Percentiles rank a stretch among this genome's conserved stretches.
Conservation (phyloP, 2,797 vertebrate species). For the Rallus crepitans region DNA sequence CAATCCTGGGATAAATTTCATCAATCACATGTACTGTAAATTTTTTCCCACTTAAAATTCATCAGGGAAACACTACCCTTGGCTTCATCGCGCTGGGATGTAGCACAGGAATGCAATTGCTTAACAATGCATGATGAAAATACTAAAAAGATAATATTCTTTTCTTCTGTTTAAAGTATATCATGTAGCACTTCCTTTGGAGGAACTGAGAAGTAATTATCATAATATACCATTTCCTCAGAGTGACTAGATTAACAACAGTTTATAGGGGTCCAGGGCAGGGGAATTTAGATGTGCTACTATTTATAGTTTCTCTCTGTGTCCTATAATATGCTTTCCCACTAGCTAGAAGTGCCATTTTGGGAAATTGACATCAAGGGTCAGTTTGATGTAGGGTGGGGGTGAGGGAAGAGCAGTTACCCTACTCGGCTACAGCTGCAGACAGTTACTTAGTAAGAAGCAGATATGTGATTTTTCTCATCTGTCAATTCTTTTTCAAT, state of each 20-base stretch:
- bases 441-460: not conserved
- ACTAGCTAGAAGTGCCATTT: not conserved
- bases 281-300: not conserved
- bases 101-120: not conserved
- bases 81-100: not conserved
- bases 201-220: constrained; percentile 20
- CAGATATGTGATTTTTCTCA: not conserved
- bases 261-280: not conserved
- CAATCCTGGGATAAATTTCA: not conserved
- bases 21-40: not conserved
- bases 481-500: not conserved
- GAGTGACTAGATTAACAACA: not conserved
- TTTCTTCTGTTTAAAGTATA: constrained; percentile 3
- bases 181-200: not conserved
- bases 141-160: not conserved
- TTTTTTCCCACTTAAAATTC: not conserved
- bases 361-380: constrained; percentile 18
- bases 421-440: not conserved
- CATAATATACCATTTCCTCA: constrained; percentile 12
- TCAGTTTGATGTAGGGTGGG: not conserved
- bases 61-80: not conserved
- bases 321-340: not conserved
- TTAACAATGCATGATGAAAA: not conserved
- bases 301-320: constrained; percentile 20
- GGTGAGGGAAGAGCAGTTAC: not conserved